phyloP scores from a whole-genome alignment of 2,113 vertebrate species.

The Petaurus breviceps region DNA sequence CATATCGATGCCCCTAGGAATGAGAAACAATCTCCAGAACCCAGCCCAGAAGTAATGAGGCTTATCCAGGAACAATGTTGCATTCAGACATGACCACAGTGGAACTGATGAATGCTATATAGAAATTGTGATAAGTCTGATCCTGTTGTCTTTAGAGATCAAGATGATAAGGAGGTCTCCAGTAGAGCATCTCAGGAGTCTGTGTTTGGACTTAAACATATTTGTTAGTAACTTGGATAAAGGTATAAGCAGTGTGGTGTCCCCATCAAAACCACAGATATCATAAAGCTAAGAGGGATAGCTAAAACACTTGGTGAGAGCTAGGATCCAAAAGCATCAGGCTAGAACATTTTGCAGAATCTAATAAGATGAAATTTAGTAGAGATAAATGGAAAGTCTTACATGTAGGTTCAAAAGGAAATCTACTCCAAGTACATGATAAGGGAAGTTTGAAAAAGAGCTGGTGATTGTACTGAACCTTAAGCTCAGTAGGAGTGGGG shows the following conservation, averaged over 20 bases:
- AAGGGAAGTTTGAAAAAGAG: background rate
- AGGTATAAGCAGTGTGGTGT: background rate
- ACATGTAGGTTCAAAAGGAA: background rate
- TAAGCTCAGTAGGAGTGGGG: background rate
- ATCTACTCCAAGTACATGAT: background rate
- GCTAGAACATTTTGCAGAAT: background rate
- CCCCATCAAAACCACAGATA: background rate
- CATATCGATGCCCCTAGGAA: background rate
- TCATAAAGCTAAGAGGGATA: background rate
- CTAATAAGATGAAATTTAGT: background rate
- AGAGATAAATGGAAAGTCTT: background rate
- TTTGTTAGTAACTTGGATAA: background rate
- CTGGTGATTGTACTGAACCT: background rate
- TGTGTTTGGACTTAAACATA: background rate
- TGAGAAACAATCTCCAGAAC: background rate
- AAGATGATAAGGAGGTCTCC: background rate
- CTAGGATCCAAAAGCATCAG: background rate
- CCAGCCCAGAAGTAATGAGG: background rate
- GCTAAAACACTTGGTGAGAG: background rate
- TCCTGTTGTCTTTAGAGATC: too few species aligned
- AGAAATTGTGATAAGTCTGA: too few species aligned
- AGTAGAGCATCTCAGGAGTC: background rate
- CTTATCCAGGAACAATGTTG: background rate
- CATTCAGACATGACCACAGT: background rate
- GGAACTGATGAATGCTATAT: too few species aligned